phyloP scores from a whole-genome alignment of 2,888 invertebrate genomes.

The Ischnura elegans region DNA sequence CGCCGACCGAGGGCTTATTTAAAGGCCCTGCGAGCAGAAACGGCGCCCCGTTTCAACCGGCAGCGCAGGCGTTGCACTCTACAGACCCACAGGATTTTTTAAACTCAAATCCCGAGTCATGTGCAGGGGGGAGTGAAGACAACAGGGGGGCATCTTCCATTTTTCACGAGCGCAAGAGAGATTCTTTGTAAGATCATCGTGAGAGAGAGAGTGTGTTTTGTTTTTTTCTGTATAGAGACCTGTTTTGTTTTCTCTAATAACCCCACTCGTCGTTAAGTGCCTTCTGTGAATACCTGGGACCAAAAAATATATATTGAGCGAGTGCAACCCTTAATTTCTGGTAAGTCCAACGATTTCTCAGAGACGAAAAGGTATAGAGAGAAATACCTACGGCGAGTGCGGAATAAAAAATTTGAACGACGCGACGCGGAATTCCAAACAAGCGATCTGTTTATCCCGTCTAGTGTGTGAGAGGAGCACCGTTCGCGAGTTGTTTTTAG shows the following conservation, averaged over 20 bases:
- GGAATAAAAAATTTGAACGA: background rate
- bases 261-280: conserved; percentile 56
- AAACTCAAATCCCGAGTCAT: conserved; percentile 73
- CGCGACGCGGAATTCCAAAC: background rate
- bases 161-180: conserved; percentile 2
- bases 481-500: background rate
- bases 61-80: conserved; percentile 78
- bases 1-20: conserved; percentile 82
- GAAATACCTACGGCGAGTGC: background rate
- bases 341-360: conserved; percentile 44
- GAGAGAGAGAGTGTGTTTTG: conserved; percentile 58
- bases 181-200: conserved; percentile 44
- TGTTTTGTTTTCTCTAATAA: conserved; percentile 40
- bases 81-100: conserved; percentile 71
- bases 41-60: conserved; percentile 81
- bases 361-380: background rate
- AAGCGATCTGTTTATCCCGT: background rate
- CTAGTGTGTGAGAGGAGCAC: background rate
- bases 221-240: background rate
- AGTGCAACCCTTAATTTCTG: conserved; percentile 61
- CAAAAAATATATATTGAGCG: conserved; percentile 52
- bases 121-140: conserved; percentile 74
- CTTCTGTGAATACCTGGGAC: conserved; percentile 66
- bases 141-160: conserved; percentile 45
- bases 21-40: conserved; percentile 78